These are phyloP conservation scores for Pao palembangensis DNA, from an alignment of 2,113 vertebrate species.

Conservation along the genomic window DNA sequence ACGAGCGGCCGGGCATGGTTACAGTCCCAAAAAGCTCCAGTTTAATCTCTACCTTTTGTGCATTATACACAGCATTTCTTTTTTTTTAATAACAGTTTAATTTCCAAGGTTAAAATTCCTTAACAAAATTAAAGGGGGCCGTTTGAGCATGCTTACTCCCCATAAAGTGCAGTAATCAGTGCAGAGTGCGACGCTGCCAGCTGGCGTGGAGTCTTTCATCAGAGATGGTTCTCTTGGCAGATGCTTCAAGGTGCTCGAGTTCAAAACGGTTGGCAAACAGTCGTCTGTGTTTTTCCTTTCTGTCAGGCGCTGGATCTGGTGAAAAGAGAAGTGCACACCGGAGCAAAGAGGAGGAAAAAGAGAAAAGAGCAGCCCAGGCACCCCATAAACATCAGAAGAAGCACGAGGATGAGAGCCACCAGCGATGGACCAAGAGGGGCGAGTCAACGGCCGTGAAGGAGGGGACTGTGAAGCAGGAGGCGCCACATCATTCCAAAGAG, in stretches of 20 bases:
- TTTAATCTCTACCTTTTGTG: too few species aligned
- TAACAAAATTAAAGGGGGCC: neutral
- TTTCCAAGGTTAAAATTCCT: too few species aligned
- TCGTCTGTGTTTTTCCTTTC: slow-evolving; percentile 6
- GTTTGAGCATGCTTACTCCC: slow-evolving; percentile 33
- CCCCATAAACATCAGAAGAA: neutral
- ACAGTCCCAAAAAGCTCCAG: too few species aligned
- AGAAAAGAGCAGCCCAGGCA: slow-evolving; percentile 31
- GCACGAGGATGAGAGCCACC: slow-evolving; percentile 45
- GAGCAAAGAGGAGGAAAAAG: slow-evolving; percentile 24
- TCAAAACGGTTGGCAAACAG: too few species aligned
- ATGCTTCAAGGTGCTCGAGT: too few species aligned
- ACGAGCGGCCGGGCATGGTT: too few species aligned
- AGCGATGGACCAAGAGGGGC: slow-evolving; percentile 77
- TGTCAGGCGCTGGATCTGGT: slow-evolving; percentile 30
- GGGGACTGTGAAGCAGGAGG: slow-evolving; percentile 16
- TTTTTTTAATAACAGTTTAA: too few species aligned
- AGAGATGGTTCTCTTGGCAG: slow-evolving; percentile 52
- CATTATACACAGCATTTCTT: too few species aligned
- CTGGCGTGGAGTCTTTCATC: slow-evolving; percentile 61
- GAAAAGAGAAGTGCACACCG: slow-evolving; percentile 22
- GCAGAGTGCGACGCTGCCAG: slow-evolving; percentile 41
- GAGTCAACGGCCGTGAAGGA: slow-evolving; percentile 50
- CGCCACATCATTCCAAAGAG: slow-evolving; percentile 78
- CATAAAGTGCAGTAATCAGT: slow-evolving; percentile 35